Conservation (phyloP, 1,140 invertebrate genomes). For the Ceratitis capitata region DNA sequence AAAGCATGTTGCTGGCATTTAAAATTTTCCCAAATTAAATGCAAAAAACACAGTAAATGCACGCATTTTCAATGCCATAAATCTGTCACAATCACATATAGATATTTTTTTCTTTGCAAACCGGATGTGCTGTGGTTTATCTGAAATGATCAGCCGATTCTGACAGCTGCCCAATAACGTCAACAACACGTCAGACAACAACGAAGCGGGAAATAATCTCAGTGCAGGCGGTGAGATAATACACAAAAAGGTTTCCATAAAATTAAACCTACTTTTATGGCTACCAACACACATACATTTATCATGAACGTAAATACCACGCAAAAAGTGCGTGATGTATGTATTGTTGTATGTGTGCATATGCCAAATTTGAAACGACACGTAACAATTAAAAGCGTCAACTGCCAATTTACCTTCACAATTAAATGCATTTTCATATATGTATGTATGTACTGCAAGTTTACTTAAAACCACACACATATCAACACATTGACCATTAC, state of each 20-base stretch:
- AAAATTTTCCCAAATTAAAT: too few relatives aligned
- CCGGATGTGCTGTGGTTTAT: too few relatives aligned
- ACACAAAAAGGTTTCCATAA: background rate
- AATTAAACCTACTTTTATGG: too few relatives aligned
- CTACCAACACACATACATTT: background rate
- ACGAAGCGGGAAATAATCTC: background rate
- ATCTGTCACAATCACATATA: background rate
- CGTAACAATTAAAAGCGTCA: background rate
- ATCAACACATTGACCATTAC: background rate
- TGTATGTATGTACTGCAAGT: background rate
- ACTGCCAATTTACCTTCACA: background rate
- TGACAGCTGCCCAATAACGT: background rate
- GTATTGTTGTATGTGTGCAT: background rate
- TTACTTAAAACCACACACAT: too few relatives aligned
- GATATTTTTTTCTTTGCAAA: background rate
- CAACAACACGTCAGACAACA: background rate
- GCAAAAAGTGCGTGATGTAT: background rate
- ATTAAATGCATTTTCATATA: background rate
- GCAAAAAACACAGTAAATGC: background rate
- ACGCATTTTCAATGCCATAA: background rate
- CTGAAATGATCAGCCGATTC: background rate
- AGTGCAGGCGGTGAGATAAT: background rate
- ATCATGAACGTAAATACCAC: background rate
- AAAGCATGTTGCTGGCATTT: too few relatives aligned
- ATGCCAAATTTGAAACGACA: background rate